Evolutionary conservation across 2,888 invertebrate genomes (phyloP), one percentile per base, ranked within the genome.

Genomic region (Eulithis prunata): DNA sequence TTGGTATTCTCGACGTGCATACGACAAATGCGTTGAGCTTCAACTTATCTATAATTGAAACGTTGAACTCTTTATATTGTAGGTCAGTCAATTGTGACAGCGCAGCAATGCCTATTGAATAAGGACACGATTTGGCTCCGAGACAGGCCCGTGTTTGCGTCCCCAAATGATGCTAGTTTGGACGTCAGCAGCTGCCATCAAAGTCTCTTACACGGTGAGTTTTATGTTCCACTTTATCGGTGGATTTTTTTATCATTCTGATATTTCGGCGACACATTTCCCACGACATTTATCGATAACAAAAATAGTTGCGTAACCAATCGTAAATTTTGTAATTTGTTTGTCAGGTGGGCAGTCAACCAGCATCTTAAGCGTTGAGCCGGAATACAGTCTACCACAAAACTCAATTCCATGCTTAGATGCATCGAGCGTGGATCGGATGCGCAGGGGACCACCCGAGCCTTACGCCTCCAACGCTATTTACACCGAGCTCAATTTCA

Each of bases 401-500:
- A 93, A 93, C 76, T 93, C 92, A 32, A 88, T 93, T 73, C 92
- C 91, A 75, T 90, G 91, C 69, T 82, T 93, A 81, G 92, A 92
- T 71, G 84, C 81, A 14, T 86, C 88, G 60, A 93, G 92, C 75
- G 90, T 89, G 51, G 92, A 93, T 73, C 83, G 92, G 81, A 81
- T 92, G 71, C 84, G 90, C 57, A 86, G 92, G 63, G 86, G 85
- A 68, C 92, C 92, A 71, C 92, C 91, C 69, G 93, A 93, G 79
- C 91, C 93, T 59, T 93, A 93, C 79, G 93, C 92, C 45, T 92
- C 93, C 64, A 93, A 85, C 77, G 93, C 93, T 80, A 92, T 93
- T 87, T 93, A 92, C 89, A 92, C 92, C 74, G 92, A 93, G 86
- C 92, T 93, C 85, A 93, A 92, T 84, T 93, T 91, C 86, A 92